Conservation (phyloP, 1,140 invertebrate genomes). For the Magallana ariakensis region DNA sequence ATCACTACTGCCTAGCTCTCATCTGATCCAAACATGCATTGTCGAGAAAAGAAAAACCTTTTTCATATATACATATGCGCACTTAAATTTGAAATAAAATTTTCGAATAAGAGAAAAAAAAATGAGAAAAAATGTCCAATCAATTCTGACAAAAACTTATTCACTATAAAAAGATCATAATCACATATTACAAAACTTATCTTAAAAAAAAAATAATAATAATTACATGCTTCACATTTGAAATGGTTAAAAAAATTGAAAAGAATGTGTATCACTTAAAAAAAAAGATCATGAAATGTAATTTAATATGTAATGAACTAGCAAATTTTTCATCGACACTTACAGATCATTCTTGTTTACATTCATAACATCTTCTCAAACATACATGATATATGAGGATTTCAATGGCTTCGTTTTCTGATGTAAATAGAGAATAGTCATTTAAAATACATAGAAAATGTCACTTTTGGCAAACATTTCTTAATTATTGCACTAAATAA, state of each 20-base stretch:
- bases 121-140: too few species aligned
- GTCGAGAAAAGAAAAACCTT: too few species aligned
- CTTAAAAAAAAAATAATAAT: neutral
- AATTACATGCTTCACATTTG: neutral
- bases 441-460: slow-evolving; percentile 34
- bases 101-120: too few species aligned
- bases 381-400: slow-evolving; percentile 9
- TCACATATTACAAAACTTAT: neutral
- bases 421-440: neutral
- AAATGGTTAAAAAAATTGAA: neutral
- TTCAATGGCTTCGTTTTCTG: slow-evolving; percentile 35
- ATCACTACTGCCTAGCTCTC: neutral
- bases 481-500: slow-evolving; percentile 51
- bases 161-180: too few species aligned
- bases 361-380: slow-evolving; percentile 34
- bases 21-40: too few species aligned
- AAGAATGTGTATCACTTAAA: neutral
- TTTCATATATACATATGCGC: too few species aligned
- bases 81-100: too few species aligned
- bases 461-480: slow-evolving; percentile 42
- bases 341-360: slow-evolving; percentile 19
- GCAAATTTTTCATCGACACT: neutral
- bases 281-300: neutral
- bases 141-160: too few species aligned
- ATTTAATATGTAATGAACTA: neutral